Percentiles rank a stretch among this genome's conserved stretches.
Evolutionary conservation across 53 echinoderm and acorn worm genomes (phyloP).

Genomic region (Mesocentrotus franciscanus): DNA sequence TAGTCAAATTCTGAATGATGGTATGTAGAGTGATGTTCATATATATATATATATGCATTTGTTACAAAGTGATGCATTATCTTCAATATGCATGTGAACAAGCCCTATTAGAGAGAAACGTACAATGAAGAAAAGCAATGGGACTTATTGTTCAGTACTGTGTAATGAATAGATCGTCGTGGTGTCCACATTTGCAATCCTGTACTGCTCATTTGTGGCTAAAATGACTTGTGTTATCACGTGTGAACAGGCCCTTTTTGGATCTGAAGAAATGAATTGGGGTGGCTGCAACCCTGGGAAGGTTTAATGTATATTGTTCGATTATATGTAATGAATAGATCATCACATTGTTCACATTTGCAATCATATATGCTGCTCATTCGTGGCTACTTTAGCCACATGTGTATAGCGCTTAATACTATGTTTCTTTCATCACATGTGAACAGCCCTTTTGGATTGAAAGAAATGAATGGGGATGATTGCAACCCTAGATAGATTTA

Average conservation of each 20-base stretch:
- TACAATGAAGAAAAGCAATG: neutral
- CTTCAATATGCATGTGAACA: neutral
- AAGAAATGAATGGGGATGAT: neutral
- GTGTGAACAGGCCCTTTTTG: neutral
- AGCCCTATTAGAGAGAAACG: neutral
- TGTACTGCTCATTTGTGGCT: too few species aligned
- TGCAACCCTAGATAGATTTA: neutral
- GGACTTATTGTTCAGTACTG: neutral
- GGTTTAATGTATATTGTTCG: too few species aligned
- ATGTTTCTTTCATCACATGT: neutral
- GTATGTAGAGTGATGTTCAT: too few species aligned
- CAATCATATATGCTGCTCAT: neutral
- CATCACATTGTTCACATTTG: neutral
- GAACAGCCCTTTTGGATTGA: neutral
- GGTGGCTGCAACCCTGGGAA: neutral
- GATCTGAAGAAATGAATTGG: neutral
- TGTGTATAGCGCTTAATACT: too few species aligned
- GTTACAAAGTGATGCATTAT: neutral
- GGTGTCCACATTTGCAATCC: neutral
- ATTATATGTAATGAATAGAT: neutral
- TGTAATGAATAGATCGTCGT: neutral
- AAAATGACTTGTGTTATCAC: neutral
- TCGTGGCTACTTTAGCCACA: neutral
- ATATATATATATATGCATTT: too few species aligned
- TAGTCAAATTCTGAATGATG: too few species aligned